Evolutionary conservation across 2,113 vertebrate genomes (phyloP).

Genomic region (Cyprinodon variegatus): DNA sequence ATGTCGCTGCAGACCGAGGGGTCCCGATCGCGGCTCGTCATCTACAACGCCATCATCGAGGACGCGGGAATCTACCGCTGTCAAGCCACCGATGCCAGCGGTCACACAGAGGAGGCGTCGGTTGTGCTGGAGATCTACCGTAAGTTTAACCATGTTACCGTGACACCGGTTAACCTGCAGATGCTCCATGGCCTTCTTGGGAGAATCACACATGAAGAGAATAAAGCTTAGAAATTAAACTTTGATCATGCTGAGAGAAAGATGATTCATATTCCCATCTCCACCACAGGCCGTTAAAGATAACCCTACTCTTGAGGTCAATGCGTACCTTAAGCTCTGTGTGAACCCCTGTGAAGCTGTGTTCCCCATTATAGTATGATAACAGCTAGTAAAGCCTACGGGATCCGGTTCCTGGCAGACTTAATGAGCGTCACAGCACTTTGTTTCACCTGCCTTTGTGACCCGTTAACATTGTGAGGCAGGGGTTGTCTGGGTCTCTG

Average conservation of each 20-base stretch:
- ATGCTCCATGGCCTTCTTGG: slow-evolving; percentile 15
- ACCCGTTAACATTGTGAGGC: slow-evolving; percentile 39
- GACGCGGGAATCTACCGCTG: slow-evolving; percentile 97
- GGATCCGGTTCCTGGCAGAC: slow-evolving; percentile 55
- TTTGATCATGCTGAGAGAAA: slow-evolving; percentile 39
- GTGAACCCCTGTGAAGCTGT: slow-evolving; percentile 15
- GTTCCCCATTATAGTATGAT: slow-evolving; percentile 62
- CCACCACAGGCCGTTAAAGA: slow-evolving; percentile 4
- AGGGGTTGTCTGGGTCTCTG: slow-evolving; percentile 1
- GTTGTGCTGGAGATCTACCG: slow-evolving; percentile 98
- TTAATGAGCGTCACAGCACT: slow-evolving; percentile 56
- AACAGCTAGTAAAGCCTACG: slow-evolving; percentile 35
- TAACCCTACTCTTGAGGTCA: slow-evolving; percentile 4
- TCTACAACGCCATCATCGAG: slow-evolving; percentile 95
- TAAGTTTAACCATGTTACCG: slow-evolving; percentile 75
- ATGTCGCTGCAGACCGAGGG: slow-evolving; percentile 91
- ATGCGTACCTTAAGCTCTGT: slow-evolving; percentile 13
- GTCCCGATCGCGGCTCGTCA: slow-evolving; percentile 89
- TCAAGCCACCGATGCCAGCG: slow-evolving; percentile 88
- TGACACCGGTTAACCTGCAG: slow-evolving; percentile 5
- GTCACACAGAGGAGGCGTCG: slow-evolving; percentile 92
- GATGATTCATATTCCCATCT: slow-evolving; percentile 44
- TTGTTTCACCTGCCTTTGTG: slow-evolving; percentile 40
- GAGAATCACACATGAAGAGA: slow-evolving; percentile 30
- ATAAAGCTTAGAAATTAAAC: slow-evolving; percentile 37